Percentiles rank a stretch among this genome's conserved stretches.
phyloP scores from a whole-genome alignment of 2,113 vertebrate genomes.

The Anser cygnoides region DNA sequence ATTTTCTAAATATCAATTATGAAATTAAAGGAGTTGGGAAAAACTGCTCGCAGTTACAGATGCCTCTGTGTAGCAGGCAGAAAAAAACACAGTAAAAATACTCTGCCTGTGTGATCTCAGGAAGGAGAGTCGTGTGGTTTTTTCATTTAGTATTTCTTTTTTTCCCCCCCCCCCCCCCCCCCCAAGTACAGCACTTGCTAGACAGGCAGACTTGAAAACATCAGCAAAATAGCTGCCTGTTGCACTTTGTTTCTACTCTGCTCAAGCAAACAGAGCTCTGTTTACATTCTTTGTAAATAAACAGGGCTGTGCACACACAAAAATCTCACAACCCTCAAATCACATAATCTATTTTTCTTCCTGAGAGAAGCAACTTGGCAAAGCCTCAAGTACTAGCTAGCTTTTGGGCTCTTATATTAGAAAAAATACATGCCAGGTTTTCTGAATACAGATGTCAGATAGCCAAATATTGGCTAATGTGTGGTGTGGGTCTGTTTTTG shows the following conservation, averaged over 20 bases:
- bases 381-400: neutral
- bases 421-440: constrained; percentile 6
- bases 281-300: constrained; percentile 40
- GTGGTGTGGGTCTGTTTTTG: neutral
- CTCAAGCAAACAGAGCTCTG: constrained; percentile 25
- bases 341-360: neutral
- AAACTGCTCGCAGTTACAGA: neutral
- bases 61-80: neutral
- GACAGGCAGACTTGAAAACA: constrained; percentile 21
- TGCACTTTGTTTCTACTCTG: constrained; percentile 37
- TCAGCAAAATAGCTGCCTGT: constrained; percentile 24
- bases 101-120: neutral
- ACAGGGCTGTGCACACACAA: neutral
- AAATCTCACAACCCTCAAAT: constrained; percentile 12
- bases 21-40: neutral
- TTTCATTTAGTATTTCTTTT: neutral
- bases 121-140: neutral
- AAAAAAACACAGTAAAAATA: neutral
- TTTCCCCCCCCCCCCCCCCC: neutral
- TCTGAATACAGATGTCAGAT: constrained; percentile 16
- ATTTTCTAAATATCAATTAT: neutral
- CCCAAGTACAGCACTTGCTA: neutral
- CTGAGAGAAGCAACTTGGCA: constrained; percentile 28
- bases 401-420: neutral
- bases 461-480: neutral